phyloP scores from a whole-genome alignment of 2,888 invertebrate genomes.

The Heteropelma amictum region DNA sequence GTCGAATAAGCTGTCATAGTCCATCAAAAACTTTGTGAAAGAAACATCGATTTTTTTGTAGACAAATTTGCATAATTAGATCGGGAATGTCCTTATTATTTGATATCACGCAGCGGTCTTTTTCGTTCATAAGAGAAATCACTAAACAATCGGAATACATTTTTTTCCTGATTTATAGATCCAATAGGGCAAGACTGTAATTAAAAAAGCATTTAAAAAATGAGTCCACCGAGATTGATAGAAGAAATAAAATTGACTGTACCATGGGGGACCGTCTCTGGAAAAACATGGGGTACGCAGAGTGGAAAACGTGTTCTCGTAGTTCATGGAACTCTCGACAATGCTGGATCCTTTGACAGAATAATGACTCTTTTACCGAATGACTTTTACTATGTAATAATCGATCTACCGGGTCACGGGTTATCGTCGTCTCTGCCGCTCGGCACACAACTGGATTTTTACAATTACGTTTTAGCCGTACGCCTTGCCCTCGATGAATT shows the following conservation, averaged over 20 bases:
- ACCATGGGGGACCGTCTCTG: slow-evolving; percentile 81
- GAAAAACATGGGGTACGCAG: slow-evolving; percentile 76
- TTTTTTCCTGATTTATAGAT: too few relatives aligned
- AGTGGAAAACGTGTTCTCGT: slow-evolving; percentile 64
- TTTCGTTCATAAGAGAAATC: too few relatives aligned
- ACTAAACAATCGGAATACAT: too few relatives aligned
- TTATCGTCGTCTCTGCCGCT: slow-evolving; percentile 75
- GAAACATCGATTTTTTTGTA: too few relatives aligned
- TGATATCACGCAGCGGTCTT: too few relatives aligned
- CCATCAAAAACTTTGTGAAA: too few relatives aligned
- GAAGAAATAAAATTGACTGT: slow-evolving; percentile 78
- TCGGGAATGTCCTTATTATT: too few relatives aligned
- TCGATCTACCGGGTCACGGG: slow-evolving; percentile 79
- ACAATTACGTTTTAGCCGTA: slow-evolving; percentile 71
- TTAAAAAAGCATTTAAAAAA: too few relatives aligned
- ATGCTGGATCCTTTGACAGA: slow-evolving; percentile 77
- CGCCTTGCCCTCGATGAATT: slow-evolving; percentile 72
- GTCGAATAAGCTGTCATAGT: too few relatives aligned
- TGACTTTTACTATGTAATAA: slow-evolving; percentile 72
- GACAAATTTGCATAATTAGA: too few relatives aligned
- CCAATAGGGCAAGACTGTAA: too few relatives aligned
- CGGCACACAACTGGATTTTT: slow-evolving; percentile 73
- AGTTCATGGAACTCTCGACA: slow-evolving; percentile 77
- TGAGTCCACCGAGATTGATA: slow-evolving; percentile 12
- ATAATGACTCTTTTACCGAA: slow-evolving; percentile 74